phyloP scores from a whole-genome alignment of 2,113 vertebrate species.

The Syngnathus floridae region DNA sequence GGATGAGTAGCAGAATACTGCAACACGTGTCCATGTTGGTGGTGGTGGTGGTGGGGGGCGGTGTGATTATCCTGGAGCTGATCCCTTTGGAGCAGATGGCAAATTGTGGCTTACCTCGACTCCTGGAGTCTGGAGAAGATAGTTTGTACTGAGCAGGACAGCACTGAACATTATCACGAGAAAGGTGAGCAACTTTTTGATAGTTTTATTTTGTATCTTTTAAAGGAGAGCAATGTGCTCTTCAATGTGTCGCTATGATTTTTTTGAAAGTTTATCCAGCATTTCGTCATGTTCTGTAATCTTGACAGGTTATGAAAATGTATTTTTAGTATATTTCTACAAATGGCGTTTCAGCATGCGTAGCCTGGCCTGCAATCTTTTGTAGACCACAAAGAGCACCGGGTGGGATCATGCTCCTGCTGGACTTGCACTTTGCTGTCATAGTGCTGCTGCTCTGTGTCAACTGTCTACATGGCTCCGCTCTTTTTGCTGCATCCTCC shows the following conservation, averaged over 20 bases:
- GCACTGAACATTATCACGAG: background rate
- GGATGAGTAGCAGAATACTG: background rate
- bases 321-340: background rate
- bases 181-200: slow-evolving; percentile 36
- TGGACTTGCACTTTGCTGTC: background rate
- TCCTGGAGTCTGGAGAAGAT: slow-evolving; percentile 22
- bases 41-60: too few species aligned
- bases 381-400: background rate
- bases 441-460: slow-evolving; percentile 55
- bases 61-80: slow-evolving; percentile 56
- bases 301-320: background rate
- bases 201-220: background rate
- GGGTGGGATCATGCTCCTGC: slow-evolving; percentile 34
- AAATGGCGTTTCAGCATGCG: background rate
- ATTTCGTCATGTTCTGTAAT: too few species aligned
- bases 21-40: slow-evolving; percentile 12
- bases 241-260: too few species aligned
- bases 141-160: slow-evolving; percentile 15
- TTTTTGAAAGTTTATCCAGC: too few species aligned
- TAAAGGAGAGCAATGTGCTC: too few species aligned
- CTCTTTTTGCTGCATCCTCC: slow-evolving; percentile 57
- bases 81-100: slow-evolving; percentile 65
- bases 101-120: slow-evolving; percentile 56
- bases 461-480: slow-evolving; percentile 45
- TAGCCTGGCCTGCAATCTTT: background rate